phyloP scores from a whole-genome alignment of 2,888 invertebrate genomes.

The Heliconius erato region DNA sequence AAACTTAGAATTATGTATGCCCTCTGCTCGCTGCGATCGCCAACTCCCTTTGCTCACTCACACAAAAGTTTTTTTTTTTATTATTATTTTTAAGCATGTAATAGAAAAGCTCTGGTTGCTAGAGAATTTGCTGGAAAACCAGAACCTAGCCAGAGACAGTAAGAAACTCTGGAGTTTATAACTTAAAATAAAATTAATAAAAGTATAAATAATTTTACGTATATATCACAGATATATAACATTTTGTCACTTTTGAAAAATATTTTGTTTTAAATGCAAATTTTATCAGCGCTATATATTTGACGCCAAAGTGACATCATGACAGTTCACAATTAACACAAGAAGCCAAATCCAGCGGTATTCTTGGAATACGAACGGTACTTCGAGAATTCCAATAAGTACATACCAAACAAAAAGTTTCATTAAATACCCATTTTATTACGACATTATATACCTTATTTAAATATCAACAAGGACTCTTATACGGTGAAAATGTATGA shows the following conservation, averaged over 20 bases:
- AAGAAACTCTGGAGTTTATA: too few species aligned
- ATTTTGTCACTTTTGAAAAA: neutral
- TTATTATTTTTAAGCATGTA: too few species aligned
- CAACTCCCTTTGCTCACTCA: too few species aligned
- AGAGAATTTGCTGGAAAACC: too few species aligned
- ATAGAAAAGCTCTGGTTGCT: too few species aligned
- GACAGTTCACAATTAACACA: constrained; percentile 42
- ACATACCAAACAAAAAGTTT: neutral
- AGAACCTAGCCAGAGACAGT: too few species aligned
- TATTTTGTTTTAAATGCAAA: neutral
- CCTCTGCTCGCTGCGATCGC: too few species aligned
- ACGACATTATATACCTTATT: neutral
- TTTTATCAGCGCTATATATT: constrained; percentile 33
- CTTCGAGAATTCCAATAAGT: constrained; percentile 32
- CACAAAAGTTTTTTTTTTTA: too few species aligned
- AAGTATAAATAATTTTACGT: neutral
- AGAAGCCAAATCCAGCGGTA: constrained; percentile 41
- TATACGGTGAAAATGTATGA: neutral
- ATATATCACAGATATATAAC: neutral
- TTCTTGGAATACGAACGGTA: constrained; percentile 48
- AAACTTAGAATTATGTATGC: too few species aligned
- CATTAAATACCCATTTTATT: neutral
- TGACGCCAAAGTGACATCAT: constrained; percentile 45
- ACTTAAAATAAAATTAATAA: too few species aligned
- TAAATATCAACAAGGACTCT: neutral